Evolutionary conservation across 2,113 vertebrate genomes (phyloP).

Genomic region (Sebastes schlegelii): DNA sequence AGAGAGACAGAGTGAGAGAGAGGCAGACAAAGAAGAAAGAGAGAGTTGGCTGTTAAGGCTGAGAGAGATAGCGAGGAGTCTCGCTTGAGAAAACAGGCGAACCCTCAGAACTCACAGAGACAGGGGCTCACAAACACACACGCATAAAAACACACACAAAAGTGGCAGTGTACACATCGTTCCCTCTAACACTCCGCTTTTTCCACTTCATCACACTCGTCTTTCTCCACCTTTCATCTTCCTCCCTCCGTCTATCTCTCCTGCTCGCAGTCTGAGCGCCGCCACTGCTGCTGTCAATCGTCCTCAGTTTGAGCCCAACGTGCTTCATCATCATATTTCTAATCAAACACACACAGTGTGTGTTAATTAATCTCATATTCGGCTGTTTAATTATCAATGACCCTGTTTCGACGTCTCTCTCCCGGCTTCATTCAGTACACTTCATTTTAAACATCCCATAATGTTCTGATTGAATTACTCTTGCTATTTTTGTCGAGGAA

Average conservation of each 20-base stretch:
- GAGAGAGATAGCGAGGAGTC: slow-evolving; percentile 51
- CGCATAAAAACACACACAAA: slow-evolving; percentile 26
- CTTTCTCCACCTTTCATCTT: slow-evolving; percentile 73
- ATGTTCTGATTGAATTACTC: slow-evolving; percentile 56
- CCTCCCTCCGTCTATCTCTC: slow-evolving; percentile 48
- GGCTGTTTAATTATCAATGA: slow-evolving; percentile 78
- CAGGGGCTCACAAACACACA: slow-evolving; percentile 47
- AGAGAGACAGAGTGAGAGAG: slow-evolving; percentile 29
- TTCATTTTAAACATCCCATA: slow-evolving; percentile 69
- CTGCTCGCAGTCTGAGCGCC: slow-evolving; percentile 46
- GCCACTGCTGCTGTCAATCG: slow-evolving; percentile 63
- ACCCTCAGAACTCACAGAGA: slow-evolving; percentile 63
- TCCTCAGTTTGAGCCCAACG: slow-evolving; percentile 52
- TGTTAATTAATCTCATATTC: slow-evolving; percentile 77
- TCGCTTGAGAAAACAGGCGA: slow-evolving; percentile 68
- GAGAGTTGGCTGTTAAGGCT: slow-evolving; percentile 33
- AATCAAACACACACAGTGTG: slow-evolving; percentile 73
- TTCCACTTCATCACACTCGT: slow-evolving; percentile 75
- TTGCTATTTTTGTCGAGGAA: slow-evolving; percentile 64
- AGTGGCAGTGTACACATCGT: slow-evolving; percentile 50
- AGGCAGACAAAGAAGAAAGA: background rate
- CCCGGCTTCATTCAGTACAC: slow-evolving; percentile 46
- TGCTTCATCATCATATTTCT: slow-evolving; percentile 73
- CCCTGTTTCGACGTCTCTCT: slow-evolving; percentile 62
- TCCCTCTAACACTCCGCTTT: slow-evolving; percentile 67